Percentiles rank a stretch among this genome's conserved stretches.
phyloP scores from a whole-genome alignment of 2,797 vertebrate genomes.

The Alauda arvensis region DNA sequence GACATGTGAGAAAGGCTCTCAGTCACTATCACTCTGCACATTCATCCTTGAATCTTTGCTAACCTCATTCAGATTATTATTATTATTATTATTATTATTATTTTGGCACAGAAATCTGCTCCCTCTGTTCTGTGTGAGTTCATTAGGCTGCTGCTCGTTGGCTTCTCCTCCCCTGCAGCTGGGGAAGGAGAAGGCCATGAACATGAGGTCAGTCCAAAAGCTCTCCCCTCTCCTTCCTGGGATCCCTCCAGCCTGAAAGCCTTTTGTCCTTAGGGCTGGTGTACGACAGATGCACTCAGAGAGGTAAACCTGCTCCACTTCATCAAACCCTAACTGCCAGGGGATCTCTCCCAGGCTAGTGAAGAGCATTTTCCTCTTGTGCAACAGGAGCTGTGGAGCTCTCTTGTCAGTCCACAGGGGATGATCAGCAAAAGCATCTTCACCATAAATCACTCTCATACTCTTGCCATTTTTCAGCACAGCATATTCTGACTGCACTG shows the following conservation, averaged over 20 bases:
- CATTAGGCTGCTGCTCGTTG: neutral
- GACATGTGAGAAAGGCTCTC: neutral
- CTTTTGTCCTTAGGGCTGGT: neutral
- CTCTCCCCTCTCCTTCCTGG: neutral
- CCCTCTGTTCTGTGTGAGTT: neutral
- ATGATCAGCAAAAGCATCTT: neutral
- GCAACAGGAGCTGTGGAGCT: neutral
- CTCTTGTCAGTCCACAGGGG: neutral
- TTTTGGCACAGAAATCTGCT: neutral
- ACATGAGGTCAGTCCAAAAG: neutral
- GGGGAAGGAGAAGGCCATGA: neutral
- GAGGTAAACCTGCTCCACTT: neutral
- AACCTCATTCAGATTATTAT: neutral
- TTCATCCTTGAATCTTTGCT: neutral
- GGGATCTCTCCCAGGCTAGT: neutral
- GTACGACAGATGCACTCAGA: neutral
- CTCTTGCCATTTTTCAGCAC: neutral
- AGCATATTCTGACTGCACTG: neutral
- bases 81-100: neutral
- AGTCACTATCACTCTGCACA: neutral
- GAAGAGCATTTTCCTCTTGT: neutral
- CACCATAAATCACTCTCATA: neutral
- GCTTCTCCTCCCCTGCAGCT: neutral
- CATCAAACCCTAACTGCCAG: neutral
- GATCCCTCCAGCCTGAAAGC: neutral